phyloP scores from a whole-genome alignment of 2,797 vertebrate genomes.

The Pseudotriccus pelzelni region DNA sequence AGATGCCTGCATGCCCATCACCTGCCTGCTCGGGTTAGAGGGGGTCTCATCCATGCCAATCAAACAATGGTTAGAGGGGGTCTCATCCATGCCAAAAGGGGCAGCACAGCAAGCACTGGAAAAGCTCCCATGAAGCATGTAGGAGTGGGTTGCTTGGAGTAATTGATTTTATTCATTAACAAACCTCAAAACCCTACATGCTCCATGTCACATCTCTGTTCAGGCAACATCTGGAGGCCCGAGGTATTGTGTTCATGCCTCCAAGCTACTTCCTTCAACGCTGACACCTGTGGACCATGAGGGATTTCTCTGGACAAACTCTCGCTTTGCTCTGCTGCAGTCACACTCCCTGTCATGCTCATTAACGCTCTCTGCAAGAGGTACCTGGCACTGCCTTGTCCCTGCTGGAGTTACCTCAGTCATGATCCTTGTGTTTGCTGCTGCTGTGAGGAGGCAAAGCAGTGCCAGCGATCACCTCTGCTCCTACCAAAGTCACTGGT shows the following conservation, averaged over 20 bases:
- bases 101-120: neutral
- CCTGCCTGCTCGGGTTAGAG: neutral
- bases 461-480: neutral
- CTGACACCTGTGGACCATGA: neutral
- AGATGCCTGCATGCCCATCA: neutral
- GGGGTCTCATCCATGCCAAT: neutral
- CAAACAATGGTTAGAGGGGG: no score
- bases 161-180: neutral
- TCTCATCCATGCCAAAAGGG: neutral
- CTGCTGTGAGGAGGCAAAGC: neutral
- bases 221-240: neutral
- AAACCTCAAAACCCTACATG: rapidly evolving
- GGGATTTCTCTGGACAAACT: neutral
- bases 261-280: neutral
- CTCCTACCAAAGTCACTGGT: neutral
- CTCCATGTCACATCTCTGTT: neutral
- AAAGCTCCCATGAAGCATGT: neutral
- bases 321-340: neutral
- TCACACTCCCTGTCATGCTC: neutral
- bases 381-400: neutral
- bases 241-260: neutral
- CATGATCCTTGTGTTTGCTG: neutral
- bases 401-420: neutral
- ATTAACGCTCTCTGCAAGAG: conserved; percentile 20
- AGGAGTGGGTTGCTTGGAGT: neutral